A percentile compares a stretch with the other conserved stretches of the same genome.
Conservation (phyloP, 2,113 vertebrate genomes). For the Caretta caretta region DNA sequence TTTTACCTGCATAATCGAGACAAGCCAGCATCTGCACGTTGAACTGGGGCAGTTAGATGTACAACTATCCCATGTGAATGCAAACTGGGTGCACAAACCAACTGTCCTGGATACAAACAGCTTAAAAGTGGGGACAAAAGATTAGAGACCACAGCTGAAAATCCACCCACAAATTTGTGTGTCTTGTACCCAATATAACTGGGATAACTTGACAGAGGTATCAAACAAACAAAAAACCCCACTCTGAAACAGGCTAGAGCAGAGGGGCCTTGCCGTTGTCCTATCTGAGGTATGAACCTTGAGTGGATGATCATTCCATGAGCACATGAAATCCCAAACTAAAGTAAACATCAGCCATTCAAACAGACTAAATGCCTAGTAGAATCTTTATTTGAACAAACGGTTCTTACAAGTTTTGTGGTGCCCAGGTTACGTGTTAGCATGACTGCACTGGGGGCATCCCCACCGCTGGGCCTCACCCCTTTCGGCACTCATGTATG, state of each 20-base stretch:
- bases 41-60: neutral
- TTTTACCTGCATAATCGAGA: neutral
- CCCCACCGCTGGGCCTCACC: too few species aligned
- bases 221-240: neutral
- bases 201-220: neutral
- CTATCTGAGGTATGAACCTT: constrained; percentile 45
- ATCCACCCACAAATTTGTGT: neutral
- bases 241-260: constrained; percentile 23
- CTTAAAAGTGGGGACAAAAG: neutral
- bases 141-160: neutral
- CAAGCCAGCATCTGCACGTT: neutral
- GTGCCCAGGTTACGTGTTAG: constrained; percentile 69
- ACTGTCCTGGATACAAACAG: neutral
- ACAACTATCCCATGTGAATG: neutral
- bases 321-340: constrained; percentile 62
- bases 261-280: neutral
- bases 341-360: constrained; percentile 73
- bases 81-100: neutral
- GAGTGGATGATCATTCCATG: constrained; percentile 21
- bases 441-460: constrained; percentile 51
- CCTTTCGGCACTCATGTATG: too few species aligned
- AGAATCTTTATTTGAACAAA: constrained; percentile 66
- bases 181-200: neutral
- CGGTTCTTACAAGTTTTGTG: constrained; percentile 52
- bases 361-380: constrained; percentile 60